These are phyloP conservation scores for Danaus chrysippus DNA, from an alignment of 2,888 invertebrate species.

Conservation along the genomic window DNA sequence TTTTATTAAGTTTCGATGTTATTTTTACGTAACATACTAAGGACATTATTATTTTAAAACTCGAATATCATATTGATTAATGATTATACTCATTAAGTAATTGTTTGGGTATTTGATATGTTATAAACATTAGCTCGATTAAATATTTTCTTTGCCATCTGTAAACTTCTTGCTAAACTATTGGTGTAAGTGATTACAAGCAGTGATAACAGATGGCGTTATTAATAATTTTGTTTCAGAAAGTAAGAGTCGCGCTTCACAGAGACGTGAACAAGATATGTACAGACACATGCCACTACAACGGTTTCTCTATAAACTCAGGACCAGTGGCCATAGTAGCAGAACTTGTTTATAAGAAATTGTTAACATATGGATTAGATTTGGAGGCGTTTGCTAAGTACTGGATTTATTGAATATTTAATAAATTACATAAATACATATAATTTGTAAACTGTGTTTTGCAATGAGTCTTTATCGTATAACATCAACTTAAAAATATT, in stretches of 20 bases:
- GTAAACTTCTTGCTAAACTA: not conserved
- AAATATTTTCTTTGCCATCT: slow-evolving; percentile 9
- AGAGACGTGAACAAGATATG: slow-evolving; percentile 77
- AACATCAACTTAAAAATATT: no score
- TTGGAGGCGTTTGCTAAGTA: slow-evolving; percentile 84
- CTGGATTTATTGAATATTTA: slow-evolving; percentile 23
- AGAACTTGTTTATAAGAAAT: slow-evolving; percentile 80
- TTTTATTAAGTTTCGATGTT: not conserved
- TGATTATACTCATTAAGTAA: no score
- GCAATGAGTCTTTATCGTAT: no score
- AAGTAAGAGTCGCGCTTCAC: slow-evolving; percentile 76
- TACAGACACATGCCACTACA: slow-evolving; percentile 72
- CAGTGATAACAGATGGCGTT: slow-evolving; percentile 39
- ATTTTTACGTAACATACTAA: no score
- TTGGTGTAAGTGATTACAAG: slow-evolving; percentile 11
- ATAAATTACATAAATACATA: slow-evolving; percentile 31
- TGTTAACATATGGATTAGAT: slow-evolving; percentile 76
- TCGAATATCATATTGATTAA: no score
- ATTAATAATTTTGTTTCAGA: slow-evolving; percentile 58
- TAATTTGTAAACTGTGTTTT: no score
- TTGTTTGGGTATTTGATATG: no score
- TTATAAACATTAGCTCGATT: no score
- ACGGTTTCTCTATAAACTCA: slow-evolving; percentile 73
- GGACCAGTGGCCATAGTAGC: slow-evolving; percentile 79
- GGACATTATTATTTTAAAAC: no score